Conservation (phyloP, 2,888 invertebrate genomes). For the Amblyteles armatorius region DNA sequence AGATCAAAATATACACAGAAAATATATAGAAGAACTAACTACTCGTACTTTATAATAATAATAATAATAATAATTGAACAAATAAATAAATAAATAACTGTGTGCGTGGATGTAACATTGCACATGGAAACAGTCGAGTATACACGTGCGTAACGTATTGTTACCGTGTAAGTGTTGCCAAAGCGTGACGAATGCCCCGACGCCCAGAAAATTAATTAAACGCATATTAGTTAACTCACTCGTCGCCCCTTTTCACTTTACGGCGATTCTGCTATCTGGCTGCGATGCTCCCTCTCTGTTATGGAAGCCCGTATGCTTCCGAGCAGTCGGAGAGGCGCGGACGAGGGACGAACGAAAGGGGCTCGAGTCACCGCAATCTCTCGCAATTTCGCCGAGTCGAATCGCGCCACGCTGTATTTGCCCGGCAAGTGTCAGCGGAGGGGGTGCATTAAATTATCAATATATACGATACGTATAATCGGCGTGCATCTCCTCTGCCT, state of each 20-base stretch:
- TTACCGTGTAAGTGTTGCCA: constrained; percentile 48
- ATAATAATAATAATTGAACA: too few species aligned
- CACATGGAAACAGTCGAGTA: constrained; percentile 54
- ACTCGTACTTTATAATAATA: too few species aligned
- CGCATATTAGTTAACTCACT: constrained; percentile 82
- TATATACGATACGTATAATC: constrained; percentile 57
- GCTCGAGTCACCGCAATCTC: constrained; percentile 29
- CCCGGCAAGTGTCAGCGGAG: constrained; percentile 68
- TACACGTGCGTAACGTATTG: constrained; percentile 70
- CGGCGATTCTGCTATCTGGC: constrained; percentile 54
- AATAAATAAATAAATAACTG: too few species aligned
- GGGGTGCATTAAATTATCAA: constrained; percentile 82
- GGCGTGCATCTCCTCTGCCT: neutral
- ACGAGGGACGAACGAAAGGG: constrained; percentile 42
- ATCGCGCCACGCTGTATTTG: constrained; percentile 77
- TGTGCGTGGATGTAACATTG: neutral
- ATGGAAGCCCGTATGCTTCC: constrained; percentile 27
- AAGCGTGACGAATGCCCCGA: constrained; percentile 69
- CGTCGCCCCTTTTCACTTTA: constrained; percentile 69
- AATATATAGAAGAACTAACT: too few species aligned
- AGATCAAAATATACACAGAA: too few species aligned
- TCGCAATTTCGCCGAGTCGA: constrained; percentile 77
- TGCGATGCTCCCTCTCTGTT: constrained; percentile 57
- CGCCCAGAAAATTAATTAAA: constrained; percentile 81
- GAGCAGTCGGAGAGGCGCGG: constrained; percentile 18